Conservation (phyloP, 2,797 vertebrate genomes). For the Adelosebastes latens region DNA sequence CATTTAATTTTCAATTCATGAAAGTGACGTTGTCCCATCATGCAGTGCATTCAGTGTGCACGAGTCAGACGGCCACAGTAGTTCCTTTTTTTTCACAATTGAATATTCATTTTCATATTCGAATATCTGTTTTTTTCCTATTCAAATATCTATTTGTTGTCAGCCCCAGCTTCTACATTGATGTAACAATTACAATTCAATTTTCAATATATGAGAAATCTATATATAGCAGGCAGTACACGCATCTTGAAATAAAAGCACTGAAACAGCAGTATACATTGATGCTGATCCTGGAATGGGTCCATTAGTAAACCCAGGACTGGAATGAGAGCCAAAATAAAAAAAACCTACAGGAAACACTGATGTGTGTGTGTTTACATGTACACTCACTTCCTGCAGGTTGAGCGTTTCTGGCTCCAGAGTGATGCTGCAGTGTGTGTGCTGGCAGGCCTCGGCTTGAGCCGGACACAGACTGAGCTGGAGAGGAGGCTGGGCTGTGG, state of each 20-base stretch:
- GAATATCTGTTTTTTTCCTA: no score
- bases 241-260: background rate
- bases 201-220: background rate
- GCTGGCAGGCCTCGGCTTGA: constrained; percentile 90
- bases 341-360: background rate
- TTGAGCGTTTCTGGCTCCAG: constrained; percentile 98
- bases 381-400: constrained; percentile 76
- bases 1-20: no score
- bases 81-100: no score
- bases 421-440: constrained; percentile 90
- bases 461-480: constrained; percentile 67
- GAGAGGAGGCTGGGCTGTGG: constrained; percentile 69
- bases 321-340: background rate
- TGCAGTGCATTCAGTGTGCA: no score
- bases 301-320: background rate
- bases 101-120: no score
- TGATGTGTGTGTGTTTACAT: background rate
- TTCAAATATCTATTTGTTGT: no score
- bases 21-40: no score
- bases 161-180: background rate
- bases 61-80: no score
- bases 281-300: background rate
- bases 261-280: background rate
- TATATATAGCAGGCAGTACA: background rate
- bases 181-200: background rate